Evolutionary conservation across 2,113 vertebrate genomes (phyloP).

Genomic region (Synchiropus splendidus): DNA sequence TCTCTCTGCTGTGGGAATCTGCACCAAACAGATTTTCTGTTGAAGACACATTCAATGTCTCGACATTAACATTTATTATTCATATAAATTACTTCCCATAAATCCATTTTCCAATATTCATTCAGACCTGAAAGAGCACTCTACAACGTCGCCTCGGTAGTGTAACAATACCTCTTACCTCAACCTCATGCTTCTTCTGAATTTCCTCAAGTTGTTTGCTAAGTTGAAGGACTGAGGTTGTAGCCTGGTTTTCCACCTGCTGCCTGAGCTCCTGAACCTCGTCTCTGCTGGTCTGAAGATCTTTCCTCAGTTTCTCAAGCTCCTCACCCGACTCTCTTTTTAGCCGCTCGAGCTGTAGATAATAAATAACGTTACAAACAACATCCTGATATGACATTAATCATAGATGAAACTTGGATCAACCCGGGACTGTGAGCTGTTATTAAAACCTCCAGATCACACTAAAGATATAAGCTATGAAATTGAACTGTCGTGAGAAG

Average conservation of each 20-base stretch:
- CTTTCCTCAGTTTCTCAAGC: constrained; percentile 36
- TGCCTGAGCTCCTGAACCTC: constrained; percentile 34
- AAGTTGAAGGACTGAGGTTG: constrained; percentile 30
- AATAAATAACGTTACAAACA: constrained; percentile 1
- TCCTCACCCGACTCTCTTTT: constrained; percentile 45
- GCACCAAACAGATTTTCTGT: too few relatives aligned
- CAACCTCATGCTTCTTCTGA: constrained; percentile 37
- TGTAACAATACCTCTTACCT: constrained; percentile 50
- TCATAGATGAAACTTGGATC: background rate
- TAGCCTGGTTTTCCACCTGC: constrained; percentile 38
- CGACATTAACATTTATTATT: too few relatives aligned
- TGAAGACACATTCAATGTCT: too few relatives aligned
- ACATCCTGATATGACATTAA: background rate
- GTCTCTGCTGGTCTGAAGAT: constrained; percentile 29
- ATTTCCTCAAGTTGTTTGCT: constrained; percentile 36
- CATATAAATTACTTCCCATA: too few relatives aligned
- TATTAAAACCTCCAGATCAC: constrained; percentile 4
- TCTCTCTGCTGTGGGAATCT: too few relatives aligned
- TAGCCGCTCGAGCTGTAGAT: constrained; percentile 38
- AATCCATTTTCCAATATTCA: too few relatives aligned
- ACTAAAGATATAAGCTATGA: constrained; percentile 11
- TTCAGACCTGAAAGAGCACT: too few relatives aligned
- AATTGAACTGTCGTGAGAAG: constrained; percentile 8
- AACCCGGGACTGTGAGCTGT: background rate
- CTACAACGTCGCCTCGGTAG: too few relatives aligned